Percentiles rank a stretch among this genome's conserved stretches.
These are phyloP conservation scores for Macaria liturata DNA, from an alignment of 2,888 invertebrate genomes.

Conservation along the genomic window DNA sequence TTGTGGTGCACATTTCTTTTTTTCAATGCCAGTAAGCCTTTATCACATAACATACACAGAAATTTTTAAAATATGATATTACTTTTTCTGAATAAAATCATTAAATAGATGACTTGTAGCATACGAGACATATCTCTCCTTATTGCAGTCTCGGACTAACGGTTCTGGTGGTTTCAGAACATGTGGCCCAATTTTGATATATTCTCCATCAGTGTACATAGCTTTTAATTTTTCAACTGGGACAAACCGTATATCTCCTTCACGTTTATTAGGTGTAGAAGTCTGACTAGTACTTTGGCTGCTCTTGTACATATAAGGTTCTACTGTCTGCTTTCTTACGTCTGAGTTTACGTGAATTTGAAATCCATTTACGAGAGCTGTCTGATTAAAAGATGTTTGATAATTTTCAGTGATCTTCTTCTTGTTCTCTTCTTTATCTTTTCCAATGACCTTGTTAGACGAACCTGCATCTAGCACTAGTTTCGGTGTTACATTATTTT, in stretches of 20 bases:
- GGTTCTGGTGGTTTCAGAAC: constrained; percentile 17
- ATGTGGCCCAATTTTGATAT: background rate
- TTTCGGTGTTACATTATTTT: constrained; percentile 19
- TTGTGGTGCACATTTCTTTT: no score
- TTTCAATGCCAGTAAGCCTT: no score
- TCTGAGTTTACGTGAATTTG: no score
- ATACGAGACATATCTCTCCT: constrained; percentile 30
- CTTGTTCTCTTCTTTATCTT: background rate
- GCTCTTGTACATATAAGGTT: no score
- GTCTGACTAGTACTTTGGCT: no score
- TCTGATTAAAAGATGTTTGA: background rate
- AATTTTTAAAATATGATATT: no score
- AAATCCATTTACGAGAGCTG: background rate
- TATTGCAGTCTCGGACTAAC: constrained; percentile 48
- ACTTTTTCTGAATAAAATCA: constrained; percentile 12
- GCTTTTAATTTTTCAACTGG: constrained; percentile 14
- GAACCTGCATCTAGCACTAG: constrained; percentile 10
- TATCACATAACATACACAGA: no score
- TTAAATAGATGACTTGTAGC: constrained; percentile 11
- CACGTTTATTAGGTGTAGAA: no score
- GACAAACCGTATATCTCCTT: constrained; percentile 1
- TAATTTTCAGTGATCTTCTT: background rate
- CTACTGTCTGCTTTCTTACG: no score
- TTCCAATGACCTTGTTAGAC: background rate
- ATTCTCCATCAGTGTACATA: background rate